A percentile compares a stretch with the other conserved stretches of the same genome.
phyloP scores from a whole-genome alignment of 2,113 vertebrate species.

The Holacanthus passer region DNA sequence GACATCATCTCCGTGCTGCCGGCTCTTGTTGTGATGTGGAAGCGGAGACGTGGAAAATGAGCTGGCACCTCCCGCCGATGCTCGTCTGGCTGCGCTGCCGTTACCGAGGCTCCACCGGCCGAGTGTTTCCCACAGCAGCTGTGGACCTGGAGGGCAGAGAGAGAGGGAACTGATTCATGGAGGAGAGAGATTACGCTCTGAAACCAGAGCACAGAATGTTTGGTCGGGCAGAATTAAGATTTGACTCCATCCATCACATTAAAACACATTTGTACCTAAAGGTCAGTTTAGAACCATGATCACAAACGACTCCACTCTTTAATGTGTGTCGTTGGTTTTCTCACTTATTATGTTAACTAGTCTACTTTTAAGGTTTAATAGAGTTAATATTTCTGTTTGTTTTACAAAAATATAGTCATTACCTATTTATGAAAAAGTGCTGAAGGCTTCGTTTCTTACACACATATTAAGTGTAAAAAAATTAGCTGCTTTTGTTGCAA shows the following conservation, averaged over 20 bases:
- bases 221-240: background rate
- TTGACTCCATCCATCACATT: no score
- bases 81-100: conserved; percentile 51
- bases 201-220: background rate
- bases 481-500: background rate
- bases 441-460: no score
- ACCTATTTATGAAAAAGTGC: background rate
- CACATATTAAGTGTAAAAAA: background rate
- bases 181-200: background rate
- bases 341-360: no score
- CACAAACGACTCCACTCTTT: no score
- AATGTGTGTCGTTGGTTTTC: no score
- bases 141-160: conserved; percentile 12
- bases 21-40: conserved; percentile 71
- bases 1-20: conserved; percentile 78
- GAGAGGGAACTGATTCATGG: background rate
- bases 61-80: conserved; percentile 69
- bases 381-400: no score
- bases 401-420: no score
- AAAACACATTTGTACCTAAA: no score
- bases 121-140: conserved; percentile 64
- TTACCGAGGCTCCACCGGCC: conserved; percentile 56
- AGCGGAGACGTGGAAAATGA: conserved; percentile 77
- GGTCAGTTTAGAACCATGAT: no score
- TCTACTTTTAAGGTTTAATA: no score